Percentiles rank a stretch among this genome's conserved stretches.
Conservation (phyloP, 2,113 vertebrate genomes). For the Propithecus coquereli region DNA sequence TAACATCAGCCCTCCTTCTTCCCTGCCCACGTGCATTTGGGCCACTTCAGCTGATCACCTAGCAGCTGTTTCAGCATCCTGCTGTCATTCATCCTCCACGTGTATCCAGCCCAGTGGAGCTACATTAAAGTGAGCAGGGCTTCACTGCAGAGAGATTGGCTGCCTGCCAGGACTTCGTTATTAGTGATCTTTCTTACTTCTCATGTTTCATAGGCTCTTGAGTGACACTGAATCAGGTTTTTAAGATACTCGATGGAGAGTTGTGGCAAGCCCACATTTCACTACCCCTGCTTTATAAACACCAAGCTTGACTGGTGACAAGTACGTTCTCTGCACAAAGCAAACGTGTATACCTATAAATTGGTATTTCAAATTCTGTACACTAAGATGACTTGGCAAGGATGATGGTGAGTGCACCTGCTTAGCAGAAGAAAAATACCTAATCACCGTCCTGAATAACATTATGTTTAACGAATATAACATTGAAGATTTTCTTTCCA, state of each 20-base stretch:
- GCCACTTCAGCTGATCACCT: neutral
- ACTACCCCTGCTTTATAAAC: neutral
- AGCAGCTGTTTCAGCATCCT: conserved; percentile 35
- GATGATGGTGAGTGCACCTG: neutral
- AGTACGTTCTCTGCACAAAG: neutral
- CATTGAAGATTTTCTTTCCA: neutral
- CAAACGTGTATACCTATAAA: neutral
- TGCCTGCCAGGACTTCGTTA: conserved; percentile 42
- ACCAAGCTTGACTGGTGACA: neutral
- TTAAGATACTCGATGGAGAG: neutral
- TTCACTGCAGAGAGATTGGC: neutral
- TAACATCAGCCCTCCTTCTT: neutral
- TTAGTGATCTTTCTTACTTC: conserved; percentile 13
- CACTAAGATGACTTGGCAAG: neutral
- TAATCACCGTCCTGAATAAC: neutral
- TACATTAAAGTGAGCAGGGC: conserved; percentile 2
- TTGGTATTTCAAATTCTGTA: neutral
- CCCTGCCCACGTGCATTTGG: neutral
- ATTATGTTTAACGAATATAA: neutral
- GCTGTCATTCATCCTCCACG: conserved; percentile 36
- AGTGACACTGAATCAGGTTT: conserved; percentile 25
- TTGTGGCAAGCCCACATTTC: neutral
- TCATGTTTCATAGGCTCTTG: conserved; percentile 25
- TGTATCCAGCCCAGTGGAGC: conserved; percentile 41
- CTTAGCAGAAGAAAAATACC: neutral